Evolutionary conservation across 2,113 vertebrate species (phyloP).

Genomic region (Dascyllus trimaculatus): DNA sequence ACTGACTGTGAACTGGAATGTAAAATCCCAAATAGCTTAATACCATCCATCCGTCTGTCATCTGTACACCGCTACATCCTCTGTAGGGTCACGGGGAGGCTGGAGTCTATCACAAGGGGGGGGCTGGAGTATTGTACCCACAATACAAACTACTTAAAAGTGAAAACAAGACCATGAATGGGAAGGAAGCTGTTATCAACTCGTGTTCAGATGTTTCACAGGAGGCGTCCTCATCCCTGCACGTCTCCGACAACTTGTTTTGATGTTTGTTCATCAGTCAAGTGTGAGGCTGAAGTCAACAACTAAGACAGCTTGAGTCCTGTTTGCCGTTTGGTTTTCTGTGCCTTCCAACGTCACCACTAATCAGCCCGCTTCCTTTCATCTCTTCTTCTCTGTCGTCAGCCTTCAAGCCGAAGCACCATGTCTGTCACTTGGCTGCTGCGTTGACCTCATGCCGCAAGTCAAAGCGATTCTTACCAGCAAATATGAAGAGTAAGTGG

Average conservation of each 20-base stretch:
- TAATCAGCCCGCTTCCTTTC: neutral
- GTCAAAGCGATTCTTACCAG: conserved; percentile 92
- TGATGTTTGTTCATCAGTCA: neutral
- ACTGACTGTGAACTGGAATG: neutral
- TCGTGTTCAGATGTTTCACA: neutral
- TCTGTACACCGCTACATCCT: no score
- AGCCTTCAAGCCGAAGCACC: conserved; percentile 96
- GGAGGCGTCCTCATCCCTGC: neutral
- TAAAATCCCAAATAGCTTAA: neutral
- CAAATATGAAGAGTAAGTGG: conserved; percentile 95
- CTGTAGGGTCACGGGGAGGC: no score
- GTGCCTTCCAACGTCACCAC: neutral
- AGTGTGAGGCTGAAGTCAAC: neutral
- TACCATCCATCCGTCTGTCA: no score
- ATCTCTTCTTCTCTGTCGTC: conserved; percentile 33
- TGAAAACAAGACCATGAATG: no score
- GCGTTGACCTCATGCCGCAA: conserved; percentile 96
- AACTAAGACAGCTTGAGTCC: neutral
- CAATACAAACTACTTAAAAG: no score
- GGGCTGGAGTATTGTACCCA: no score
- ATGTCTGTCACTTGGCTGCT: conserved; percentile 95
- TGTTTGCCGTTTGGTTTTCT: neutral
- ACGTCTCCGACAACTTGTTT: neutral
- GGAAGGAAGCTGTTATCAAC: no score
- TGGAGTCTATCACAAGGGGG: no score